Conservation (phyloP, 2,797 vertebrate genomes). For the Podarcis lilfordi region DNA sequence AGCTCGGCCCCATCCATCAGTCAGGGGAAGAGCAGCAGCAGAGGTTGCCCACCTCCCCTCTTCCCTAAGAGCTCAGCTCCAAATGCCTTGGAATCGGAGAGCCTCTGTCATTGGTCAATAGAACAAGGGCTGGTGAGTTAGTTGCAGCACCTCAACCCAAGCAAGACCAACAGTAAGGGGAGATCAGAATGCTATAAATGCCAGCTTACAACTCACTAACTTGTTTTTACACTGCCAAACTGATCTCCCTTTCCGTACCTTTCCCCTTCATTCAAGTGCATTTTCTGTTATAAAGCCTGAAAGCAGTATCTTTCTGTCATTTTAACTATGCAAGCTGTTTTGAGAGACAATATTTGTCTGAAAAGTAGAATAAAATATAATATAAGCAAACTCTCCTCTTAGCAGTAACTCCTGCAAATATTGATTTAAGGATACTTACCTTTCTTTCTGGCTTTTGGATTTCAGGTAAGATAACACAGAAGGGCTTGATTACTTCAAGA, state of each 20-base stretch:
- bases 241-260: not conserved
- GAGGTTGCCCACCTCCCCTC: not conserved
- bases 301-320: not conserved
- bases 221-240: not conserved
- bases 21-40: not conserved
- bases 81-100: not conserved
- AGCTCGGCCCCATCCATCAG: not conserved
- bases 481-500: constrained; percentile 86
- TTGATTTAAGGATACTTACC: constrained; percentile 59
- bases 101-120: not conserved
- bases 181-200: not conserved
- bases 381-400: not conserved
- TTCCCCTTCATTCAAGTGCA: not conserved
- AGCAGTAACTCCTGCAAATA: not conserved
- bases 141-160: not conserved
- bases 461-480: constrained; percentile 85
- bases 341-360: not conserved
- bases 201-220: not conserved
- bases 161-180: not conserved
- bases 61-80: no score
- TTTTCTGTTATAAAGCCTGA: not conserved
- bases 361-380: not conserved
- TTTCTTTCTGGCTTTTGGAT: constrained; percentile 86
- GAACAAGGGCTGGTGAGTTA: not conserved
- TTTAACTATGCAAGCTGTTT: not conserved